Evolutionary conservation across 1,140 invertebrate genomes (phyloP).

Genomic region (Aricia agestis): DNA sequence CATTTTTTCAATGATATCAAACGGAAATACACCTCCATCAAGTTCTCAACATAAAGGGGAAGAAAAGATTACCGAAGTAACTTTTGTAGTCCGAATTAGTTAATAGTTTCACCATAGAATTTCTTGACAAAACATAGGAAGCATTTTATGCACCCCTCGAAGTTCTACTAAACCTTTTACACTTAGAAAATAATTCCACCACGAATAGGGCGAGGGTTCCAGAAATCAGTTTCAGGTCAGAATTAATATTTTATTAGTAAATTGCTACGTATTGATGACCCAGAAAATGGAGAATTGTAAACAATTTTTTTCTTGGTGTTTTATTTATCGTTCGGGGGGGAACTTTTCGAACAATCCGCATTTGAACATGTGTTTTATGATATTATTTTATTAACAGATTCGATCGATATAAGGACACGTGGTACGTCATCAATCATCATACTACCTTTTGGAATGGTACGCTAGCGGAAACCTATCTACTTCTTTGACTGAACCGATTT

Average conservation of each 20-base stretch:
- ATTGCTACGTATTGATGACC: conserved; percentile 13
- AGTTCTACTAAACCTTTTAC: conserved; percentile 20
- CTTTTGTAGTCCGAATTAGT: neutral
- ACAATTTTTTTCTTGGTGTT: neutral
- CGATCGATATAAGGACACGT: too few species aligned
- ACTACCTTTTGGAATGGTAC: too few species aligned
- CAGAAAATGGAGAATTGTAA: neutral
- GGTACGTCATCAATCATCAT: too few species aligned
- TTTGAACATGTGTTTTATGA: too few species aligned
- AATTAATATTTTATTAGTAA: conserved; percentile 16
- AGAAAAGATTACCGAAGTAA: neutral
- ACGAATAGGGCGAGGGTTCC: conserved; percentile 2
- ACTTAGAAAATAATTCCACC: conserved; percentile 15
- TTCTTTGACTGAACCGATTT: too few species aligned
- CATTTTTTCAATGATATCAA: too few species aligned
- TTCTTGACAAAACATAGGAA: conserved; percentile 14
- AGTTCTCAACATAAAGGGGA: neutral
- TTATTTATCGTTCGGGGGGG: neutral
- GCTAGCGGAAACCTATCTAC: too few species aligned
- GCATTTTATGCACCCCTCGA: conserved; percentile 11
- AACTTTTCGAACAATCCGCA: too few species aligned
- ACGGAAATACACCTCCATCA: neutral
- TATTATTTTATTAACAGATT: too few species aligned
- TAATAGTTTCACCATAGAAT: conserved; percentile 1
- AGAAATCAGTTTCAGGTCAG: conserved; percentile 9